Evolutionary conservation across 2,113 vertebrate species (phyloP), one percentile per base, ranked within the genome.

Genomic region (Tinamus guttatus): DNA sequence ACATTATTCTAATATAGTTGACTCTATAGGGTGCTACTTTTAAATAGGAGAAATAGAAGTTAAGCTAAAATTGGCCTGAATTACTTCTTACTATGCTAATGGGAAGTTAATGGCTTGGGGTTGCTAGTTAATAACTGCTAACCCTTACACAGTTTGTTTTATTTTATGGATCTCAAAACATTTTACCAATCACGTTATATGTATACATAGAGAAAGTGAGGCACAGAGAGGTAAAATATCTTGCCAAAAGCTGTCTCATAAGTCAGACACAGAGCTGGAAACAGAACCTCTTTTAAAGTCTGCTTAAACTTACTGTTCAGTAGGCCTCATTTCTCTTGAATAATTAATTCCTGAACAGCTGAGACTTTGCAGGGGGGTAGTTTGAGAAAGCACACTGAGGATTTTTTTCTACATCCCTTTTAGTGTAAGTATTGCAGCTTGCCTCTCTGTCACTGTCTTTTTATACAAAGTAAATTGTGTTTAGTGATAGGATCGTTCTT

Each of bases 61-160:
- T 41, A 69, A 74, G 49, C 54, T 83, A 78, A 94, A 92, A 83
- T 47, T 78, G 54, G n/a, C 60, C 68, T 49, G 32, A 85, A 76
- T 80, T 40, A 49, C 20, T 89, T 95, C 25, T 16, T 34, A 52
- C 8, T 7, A 11, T 51, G 63, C 22, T 78, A 11, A 70, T 36
- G n/a, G 34, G 34, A 87, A 52, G 32, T 52, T 52, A 78, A 71
- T 81, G 41, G 62, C 64, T 74, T 9, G 3, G 32, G 47, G 17
- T 73, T 78, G 24, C 56, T 84, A 15, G 30, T 82, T 93, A 77
- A 8, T 75, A 85, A 56, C n/a, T 40, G 17, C 62, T 60, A 30
- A 56, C n/a, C 85, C 32, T 56, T 65, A 49, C 15, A 7, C 32
- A 82, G n/a, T 11, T 3, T 83, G 64, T 68, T 93, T 65, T 49